These are phyloP conservation scores for Microtus ochrogaster DNA, from an alignment of 2,113 vertebrate species.

Conservation along the genomic window DNA sequence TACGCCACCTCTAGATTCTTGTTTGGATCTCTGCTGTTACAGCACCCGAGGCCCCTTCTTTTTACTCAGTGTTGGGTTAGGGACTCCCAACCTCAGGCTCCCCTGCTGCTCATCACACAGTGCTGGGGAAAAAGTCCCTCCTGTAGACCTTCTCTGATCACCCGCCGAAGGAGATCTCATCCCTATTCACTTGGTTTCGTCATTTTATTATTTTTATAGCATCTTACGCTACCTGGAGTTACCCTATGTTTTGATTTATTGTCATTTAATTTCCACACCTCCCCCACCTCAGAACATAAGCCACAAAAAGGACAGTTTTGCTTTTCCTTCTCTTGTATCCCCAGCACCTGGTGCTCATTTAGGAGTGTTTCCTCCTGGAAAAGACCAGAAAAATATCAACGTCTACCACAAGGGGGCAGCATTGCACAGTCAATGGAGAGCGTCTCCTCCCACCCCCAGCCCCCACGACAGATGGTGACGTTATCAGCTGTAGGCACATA, in stretches of 20 bases:
- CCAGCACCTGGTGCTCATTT: background rate
- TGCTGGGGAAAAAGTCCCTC: background rate
- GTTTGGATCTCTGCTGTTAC: background rate
- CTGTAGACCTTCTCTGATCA: background rate
- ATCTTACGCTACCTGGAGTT: background rate
- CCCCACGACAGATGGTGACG: accelerated
- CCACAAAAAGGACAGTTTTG: background rate
- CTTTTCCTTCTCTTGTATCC: background rate
- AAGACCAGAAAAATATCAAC: background rate
- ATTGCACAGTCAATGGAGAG: background rate
- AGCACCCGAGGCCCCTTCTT: background rate
- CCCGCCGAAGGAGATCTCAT: background rate
- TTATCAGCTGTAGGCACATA: accelerated
- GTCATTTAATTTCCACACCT: background rate
- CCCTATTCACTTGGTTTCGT: background rate
- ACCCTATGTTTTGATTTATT: background rate
- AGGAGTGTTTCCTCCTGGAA: background rate
- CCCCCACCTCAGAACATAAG: background rate
- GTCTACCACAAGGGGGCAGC: constrained; percentile 43
- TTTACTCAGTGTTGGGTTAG: background rate
- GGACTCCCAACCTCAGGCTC: background rate
- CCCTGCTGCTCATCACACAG: background rate
- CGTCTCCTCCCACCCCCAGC: accelerated
- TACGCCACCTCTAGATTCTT: no score
- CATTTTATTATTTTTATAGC: background rate